phyloP scores from a whole-genome alignment of 92 coral and sea anemone species.

The Porites divaricata region DNA sequence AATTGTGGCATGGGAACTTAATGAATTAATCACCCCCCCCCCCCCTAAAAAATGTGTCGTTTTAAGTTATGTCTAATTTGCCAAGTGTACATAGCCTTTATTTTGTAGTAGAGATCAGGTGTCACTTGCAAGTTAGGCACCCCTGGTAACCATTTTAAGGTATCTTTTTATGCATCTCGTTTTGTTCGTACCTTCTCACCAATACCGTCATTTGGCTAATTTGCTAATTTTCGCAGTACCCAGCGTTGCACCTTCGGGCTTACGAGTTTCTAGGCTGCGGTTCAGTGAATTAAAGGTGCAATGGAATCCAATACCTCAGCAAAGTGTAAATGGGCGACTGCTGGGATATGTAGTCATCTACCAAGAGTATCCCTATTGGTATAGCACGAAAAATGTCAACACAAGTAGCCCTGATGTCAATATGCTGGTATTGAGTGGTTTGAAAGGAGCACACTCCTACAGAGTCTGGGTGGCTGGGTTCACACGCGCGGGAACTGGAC shows the following conservation, averaged over 20 bases:
- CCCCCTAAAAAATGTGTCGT: too few relatives aligned
- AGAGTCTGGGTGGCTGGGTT: constrained; percentile 8
- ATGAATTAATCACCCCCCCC: too few relatives aligned
- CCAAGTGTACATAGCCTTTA: too few relatives aligned
- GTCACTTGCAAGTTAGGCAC: too few relatives aligned
- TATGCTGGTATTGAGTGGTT: not conserved
- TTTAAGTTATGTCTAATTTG: too few relatives aligned
- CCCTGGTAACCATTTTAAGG: too few relatives aligned
- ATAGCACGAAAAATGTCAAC: not conserved
- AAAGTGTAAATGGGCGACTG: not conserved
- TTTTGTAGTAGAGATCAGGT: too few relatives aligned
- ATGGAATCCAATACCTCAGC: constrained; percentile 17
- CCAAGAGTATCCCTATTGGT: not conserved
- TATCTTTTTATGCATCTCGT: too few relatives aligned
- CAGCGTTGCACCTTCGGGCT: not conserved
- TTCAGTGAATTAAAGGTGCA: not conserved
- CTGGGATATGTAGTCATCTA: constrained; percentile 18
- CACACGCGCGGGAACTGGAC: constrained; percentile 2
- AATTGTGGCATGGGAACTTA: too few relatives aligned
- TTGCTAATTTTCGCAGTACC: not conserved
- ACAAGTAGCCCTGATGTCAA: constrained; percentile 6
- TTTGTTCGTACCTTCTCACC: too few relatives aligned
- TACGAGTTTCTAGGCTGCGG: not conserved
- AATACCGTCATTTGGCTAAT: not conserved
- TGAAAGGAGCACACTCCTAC: constrained; percentile 4